Conservation (phyloP, 2,113 vertebrate genomes). For the Halichoerus grypus region DNA sequence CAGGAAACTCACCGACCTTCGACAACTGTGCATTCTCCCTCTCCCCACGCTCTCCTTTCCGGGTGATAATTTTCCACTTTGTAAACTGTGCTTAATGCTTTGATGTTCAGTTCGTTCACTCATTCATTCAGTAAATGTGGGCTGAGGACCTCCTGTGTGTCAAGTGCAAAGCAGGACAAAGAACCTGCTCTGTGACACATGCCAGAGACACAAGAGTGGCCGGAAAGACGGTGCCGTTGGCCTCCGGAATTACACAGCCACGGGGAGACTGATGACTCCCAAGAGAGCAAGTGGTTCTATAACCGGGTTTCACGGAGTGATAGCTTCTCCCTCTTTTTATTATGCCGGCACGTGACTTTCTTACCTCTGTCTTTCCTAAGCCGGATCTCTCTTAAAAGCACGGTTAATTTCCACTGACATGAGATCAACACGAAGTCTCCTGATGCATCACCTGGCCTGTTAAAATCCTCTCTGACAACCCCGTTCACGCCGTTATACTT, state of each 20-base stretch:
- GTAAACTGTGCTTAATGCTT: not conserved
- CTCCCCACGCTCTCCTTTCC: not conserved
- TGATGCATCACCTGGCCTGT: not conserved
- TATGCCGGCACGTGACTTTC: not conserved
- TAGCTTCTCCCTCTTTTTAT: fast-evolving
- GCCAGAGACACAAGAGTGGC: not conserved
- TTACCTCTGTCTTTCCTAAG: not conserved
- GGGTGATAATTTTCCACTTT: not conserved
- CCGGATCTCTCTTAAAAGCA: too few species aligned
- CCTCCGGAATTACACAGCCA: fast-evolving
- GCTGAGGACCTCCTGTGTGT: fast-evolving
- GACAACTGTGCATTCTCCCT: fast-evolving
- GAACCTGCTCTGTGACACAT: not conserved
- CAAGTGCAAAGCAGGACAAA: not conserved
- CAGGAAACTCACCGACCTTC: fast-evolving
- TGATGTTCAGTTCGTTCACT: too few species aligned
- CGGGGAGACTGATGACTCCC: fast-evolving
- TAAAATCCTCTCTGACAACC: not conserved
- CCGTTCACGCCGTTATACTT: fast-evolving
- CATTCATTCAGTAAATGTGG: too few species aligned
- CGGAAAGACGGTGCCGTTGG: not conserved
- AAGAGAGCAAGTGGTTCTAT: fast-evolving
- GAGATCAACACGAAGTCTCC: fast-evolving
- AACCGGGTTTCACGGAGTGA: fast-evolving
- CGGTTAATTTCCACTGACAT: fast-evolving